A percentile compares a stretch with the other conserved stretches of the same genome.
phyloP scores from a whole-genome alignment of 2,888 invertebrate genomes.

The Cantharis lateralis region DNA sequence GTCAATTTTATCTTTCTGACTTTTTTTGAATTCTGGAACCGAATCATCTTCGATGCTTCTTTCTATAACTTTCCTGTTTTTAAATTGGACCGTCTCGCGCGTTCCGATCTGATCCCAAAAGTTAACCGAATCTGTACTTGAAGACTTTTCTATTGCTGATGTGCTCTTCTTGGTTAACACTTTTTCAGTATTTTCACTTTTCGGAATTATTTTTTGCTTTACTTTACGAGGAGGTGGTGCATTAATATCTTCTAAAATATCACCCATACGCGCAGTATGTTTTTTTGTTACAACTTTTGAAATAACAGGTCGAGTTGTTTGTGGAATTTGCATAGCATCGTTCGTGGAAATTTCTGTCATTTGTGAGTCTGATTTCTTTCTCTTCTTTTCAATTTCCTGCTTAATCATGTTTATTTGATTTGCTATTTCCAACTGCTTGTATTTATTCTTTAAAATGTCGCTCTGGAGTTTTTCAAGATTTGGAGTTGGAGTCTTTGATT shows the following conservation, averaged over 20 bases:
- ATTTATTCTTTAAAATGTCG: background rate
- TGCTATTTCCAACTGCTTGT: background rate
- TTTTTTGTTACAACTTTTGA: constrained; percentile 43
- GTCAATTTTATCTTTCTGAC: background rate
- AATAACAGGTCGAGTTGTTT: constrained; percentile 38
- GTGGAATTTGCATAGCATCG: constrained; percentile 6
- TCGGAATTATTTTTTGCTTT: background rate
- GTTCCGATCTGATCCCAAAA: constrained; percentile 71
- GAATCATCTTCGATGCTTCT: background rate
- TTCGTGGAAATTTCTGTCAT: background rate
- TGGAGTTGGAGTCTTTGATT: background rate
- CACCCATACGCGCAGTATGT: constrained; percentile 33
- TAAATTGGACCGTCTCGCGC: constrained; percentile 67
- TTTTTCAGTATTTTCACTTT: background rate
- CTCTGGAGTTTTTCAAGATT: background rate
- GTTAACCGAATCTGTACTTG: constrained; percentile 53
- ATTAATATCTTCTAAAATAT: constrained; percentile 35
- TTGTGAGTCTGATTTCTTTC: background rate
- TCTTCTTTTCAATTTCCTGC: background rate
- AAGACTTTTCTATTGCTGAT: constrained; percentile 12
- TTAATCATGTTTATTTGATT: background rate
- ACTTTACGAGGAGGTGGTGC: background rate
- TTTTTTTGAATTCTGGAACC: background rate
- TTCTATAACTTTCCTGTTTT: constrained; percentile 51
- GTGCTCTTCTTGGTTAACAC: background rate